Conservation (phyloP, 2,797 vertebrate species). For the Tamandua tetradactyla region DNA sequence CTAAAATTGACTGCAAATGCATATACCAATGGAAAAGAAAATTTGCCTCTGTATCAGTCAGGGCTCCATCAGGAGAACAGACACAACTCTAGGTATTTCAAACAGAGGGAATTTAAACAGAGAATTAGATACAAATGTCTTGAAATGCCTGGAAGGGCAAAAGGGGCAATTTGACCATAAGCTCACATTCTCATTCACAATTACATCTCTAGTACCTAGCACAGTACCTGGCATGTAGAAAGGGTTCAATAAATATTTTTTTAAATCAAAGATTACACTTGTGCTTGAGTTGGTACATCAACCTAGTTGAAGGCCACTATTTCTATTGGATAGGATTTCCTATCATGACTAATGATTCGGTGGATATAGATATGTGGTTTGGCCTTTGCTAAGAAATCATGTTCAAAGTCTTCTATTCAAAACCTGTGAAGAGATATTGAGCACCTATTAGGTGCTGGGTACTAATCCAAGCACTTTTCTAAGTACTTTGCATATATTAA, state of each 20-base stretch:
- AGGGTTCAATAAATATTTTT: background rate
- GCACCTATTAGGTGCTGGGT: background rate
- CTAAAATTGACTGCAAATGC: constrained; percentile 39
- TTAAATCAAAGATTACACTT: background rate
- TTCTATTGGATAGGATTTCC: background rate
- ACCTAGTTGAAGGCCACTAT: background rate
- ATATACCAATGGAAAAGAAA: background rate
- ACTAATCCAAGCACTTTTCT: background rate
- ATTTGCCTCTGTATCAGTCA: background rate
- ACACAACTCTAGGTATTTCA: too few relatives aligned
- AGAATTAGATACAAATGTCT: too few relatives aligned
- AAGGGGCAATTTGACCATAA: constrained; percentile 3
- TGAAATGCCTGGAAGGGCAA: background rate
- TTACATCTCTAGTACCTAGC: background rate
- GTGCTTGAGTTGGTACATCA: background rate
- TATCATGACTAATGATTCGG: too few relatives aligned
- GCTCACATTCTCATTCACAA: background rate
- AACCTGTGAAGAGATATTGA: background rate
- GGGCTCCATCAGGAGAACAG: background rate
- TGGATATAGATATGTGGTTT: background rate
- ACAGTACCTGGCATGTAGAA: too few relatives aligned
- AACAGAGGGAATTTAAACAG: too few relatives aligned
- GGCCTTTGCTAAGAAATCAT: background rate
- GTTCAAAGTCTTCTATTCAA: constrained; percentile 21
- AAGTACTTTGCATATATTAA: background rate